Percentiles rank a stretch among this genome's conserved stretches.
These are phyloP conservation scores for Drosophila borborema DNA, from an alignment of 2,888 invertebrate genomes.

Conservation along the genomic window DNA sequence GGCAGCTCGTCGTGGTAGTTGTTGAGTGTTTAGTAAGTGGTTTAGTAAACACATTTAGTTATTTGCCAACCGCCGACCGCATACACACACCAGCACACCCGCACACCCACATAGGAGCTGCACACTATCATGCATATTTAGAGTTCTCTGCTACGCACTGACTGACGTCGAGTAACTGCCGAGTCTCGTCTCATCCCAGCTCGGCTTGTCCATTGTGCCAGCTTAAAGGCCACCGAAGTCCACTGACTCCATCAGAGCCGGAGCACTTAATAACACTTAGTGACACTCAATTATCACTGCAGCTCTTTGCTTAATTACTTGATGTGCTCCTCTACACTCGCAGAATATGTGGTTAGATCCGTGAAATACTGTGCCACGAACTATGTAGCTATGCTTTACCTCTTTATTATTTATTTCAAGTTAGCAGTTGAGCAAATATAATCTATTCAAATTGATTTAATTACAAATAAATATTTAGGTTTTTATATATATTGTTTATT, in stretches of 20 bases:
- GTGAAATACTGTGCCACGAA: neutral
- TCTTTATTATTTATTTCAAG: no score
- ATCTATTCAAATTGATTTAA: no score
- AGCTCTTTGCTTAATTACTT: slow-evolving; percentile 70
- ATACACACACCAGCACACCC: slow-evolving; percentile 38
- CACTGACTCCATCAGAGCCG: slow-evolving; percentile 22
- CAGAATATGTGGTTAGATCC: slow-evolving; percentile 15
- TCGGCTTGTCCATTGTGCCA: slow-evolving; percentile 35
- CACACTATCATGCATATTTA: slow-evolving; percentile 25
- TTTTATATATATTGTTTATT: no score
- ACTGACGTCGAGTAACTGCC: slow-evolving; percentile 24
- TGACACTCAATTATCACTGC: slow-evolving; percentile 78
- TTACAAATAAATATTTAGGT: no score
- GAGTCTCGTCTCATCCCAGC: slow-evolving; percentile 25
- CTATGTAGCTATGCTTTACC: neutral
- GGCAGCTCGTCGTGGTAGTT: slow-evolving; percentile 53
- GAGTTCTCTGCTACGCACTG: slow-evolving; percentile 47
- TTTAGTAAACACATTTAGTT: slow-evolving; percentile 81
- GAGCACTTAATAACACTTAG: slow-evolving; percentile 76
- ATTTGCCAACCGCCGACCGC: slow-evolving; percentile 70
- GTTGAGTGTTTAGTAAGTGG: slow-evolving; percentile 81
- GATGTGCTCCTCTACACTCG: slow-evolving; percentile 46
- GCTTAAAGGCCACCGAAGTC: slow-evolving; percentile 44
- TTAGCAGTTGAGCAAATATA: no score
- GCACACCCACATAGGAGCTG: slow-evolving; percentile 24